These are phyloP conservation scores for Pandemis cinnamomeana DNA, from an alignment of 2,888 invertebrate genomes.

Conservation along the genomic window DNA sequence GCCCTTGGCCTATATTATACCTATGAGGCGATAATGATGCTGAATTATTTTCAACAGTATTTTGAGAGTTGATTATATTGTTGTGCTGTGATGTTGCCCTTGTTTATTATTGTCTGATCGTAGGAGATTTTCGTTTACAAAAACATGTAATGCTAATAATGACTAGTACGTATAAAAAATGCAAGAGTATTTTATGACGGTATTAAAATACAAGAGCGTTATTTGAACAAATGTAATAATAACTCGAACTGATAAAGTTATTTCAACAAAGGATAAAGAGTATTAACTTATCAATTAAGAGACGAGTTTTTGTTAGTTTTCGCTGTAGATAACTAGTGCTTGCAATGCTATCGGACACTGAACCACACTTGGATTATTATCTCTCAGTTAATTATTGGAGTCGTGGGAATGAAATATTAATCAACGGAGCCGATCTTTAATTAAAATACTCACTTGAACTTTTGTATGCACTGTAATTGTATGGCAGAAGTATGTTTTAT, in stretches of 20 bases:
- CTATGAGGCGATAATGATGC: background rate
- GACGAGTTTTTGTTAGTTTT: conserved; percentile 27
- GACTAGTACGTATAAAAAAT: too few species aligned
- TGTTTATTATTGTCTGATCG: background rate
- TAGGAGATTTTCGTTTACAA: background rate
- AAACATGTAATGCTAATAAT: too few species aligned
- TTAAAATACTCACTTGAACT: conserved; percentile 33
- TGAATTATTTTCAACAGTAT: conserved; percentile 3
- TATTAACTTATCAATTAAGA: conserved; percentile 38
- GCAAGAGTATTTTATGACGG: background rate
- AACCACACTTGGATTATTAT: conserved; percentile 34
- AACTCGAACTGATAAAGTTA: conserved; percentile 8
- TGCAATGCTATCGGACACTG: conserved; percentile 38
- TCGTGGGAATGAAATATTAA: conserved; percentile 41
- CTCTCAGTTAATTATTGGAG: conserved; percentile 37
- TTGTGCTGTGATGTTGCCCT: background rate
- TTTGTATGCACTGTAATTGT: conserved; percentile 26
- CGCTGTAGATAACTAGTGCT: conserved; percentile 35
- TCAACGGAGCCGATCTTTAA: conserved; percentile 33
- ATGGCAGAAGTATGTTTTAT: background rate
- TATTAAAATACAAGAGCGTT: background rate
- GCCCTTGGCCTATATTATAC: conserved; percentile 10
- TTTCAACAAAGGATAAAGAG: conserved; percentile 12
- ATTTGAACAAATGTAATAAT: background rate
- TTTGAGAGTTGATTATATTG: background rate